Conservation (phyloP, 2,797 vertebrate species). For the Crypturellus tataupa region DNA sequence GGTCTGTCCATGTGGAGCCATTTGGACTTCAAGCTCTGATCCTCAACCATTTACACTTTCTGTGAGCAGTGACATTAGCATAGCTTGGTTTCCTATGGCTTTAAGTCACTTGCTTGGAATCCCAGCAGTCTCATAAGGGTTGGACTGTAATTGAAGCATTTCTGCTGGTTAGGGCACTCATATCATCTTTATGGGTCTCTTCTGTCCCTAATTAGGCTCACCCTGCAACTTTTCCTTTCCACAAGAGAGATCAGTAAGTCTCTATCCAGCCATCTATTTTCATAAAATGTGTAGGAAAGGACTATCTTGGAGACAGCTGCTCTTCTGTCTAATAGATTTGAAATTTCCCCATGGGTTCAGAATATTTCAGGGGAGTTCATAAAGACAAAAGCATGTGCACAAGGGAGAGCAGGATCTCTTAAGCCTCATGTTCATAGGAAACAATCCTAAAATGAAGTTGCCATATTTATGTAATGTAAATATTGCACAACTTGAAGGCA, state of each 20-base stretch:
- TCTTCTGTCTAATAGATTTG: conserved; percentile 52
- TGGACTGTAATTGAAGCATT: conserved; percentile 29
- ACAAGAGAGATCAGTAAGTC: background rate
- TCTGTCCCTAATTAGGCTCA: conserved; percentile 36
- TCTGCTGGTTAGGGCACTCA: conserved; percentile 45
- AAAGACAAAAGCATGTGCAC: conserved; percentile 21
- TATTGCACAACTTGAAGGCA: conserved; percentile 14
- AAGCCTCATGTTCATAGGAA: background rate
- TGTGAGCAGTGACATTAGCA: background rate
- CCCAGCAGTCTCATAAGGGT: conserved; percentile 46
- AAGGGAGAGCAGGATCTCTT: conserved; percentile 22
- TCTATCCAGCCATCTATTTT: conserved; percentile 58
- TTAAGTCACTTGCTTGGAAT: conserved; percentile 54
- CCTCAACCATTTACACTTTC: background rate
- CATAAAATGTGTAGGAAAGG: background rate
- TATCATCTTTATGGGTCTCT: conserved; percentile 66
- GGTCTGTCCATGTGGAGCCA: background rate
- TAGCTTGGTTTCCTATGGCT: conserved; percentile 45
- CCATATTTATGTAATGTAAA: conserved; percentile 3
- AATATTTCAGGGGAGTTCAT: conserved; percentile 18
- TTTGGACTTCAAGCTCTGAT: conserved; percentile 15
- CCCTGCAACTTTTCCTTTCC: conserved; percentile 41
- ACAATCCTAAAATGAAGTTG: conserved; percentile 28
- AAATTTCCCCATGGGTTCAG: conserved; percentile 19
- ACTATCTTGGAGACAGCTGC: conserved; percentile 32